Conservation (phyloP, 2,113 vertebrate species). For the Macquaria ambigua region DNA sequence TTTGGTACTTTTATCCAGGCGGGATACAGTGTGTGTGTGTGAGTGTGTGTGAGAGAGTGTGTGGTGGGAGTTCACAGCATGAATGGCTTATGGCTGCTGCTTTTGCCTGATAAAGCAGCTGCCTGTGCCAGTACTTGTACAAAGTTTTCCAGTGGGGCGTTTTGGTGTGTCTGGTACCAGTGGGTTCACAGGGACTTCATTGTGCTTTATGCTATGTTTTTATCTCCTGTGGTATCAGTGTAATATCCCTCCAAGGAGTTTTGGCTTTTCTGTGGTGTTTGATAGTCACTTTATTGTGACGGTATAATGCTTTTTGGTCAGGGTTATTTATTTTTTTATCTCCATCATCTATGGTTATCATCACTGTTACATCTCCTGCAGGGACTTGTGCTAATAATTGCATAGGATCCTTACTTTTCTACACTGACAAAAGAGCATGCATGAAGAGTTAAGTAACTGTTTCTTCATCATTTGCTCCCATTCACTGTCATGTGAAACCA, state of each 20-base stretch:
- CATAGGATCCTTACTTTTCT: neutral
- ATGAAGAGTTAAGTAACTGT: slow-evolving; percentile 3
- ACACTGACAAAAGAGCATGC: neutral
- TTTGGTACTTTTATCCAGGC: neutral
- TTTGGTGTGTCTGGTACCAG: slow-evolving; percentile 29
- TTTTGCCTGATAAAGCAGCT: slow-evolving; percentile 5
- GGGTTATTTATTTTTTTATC: slow-evolving; percentile 18
- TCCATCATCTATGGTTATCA: slow-evolving; percentile 12
- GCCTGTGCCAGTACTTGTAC: slow-evolving; percentile 8
- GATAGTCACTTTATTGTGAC: slow-evolving; percentile 22
- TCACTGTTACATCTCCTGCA: neutral
- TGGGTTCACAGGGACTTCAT: slow-evolving; percentile 28
- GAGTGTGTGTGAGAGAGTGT: neutral
- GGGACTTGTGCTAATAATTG: neutral
- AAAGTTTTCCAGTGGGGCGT: slow-evolving; percentile 34
- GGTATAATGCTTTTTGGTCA: slow-evolving; percentile 4
- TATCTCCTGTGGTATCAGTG: slow-evolving; percentile 54
- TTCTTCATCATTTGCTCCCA: slow-evolving; percentile 12
- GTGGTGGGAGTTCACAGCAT: neutral
- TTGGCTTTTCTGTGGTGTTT: slow-evolving; percentile 22
- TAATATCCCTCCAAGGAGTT: slow-evolving; percentile 32
- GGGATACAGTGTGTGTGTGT: neutral
- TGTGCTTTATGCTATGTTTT: slow-evolving; percentile 44
- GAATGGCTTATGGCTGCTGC: neutral
- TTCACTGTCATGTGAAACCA: slow-evolving; percentile 41